These are phyloP conservation scores for fruit fly (Drosophila melanogaster) DNA, from an alignment of 1,140 invertebrate genomes.

Conservation along the genomic window DNA sequence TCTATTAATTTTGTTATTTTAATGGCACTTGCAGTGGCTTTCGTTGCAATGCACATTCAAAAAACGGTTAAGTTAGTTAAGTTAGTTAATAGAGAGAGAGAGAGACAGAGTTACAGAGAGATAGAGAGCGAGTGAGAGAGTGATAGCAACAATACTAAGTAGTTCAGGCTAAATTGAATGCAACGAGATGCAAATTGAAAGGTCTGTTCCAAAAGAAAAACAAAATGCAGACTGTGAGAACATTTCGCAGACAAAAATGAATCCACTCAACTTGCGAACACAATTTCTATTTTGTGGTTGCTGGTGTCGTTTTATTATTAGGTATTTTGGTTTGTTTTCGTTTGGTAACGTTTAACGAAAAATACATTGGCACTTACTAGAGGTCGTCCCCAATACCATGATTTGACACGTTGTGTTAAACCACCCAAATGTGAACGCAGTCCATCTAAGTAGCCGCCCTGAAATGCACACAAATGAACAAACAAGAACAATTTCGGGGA, in stretches of 20 bases:
- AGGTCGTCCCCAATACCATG: slow-evolving; percentile 97
- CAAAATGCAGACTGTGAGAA: slow-evolving; percentile 53
- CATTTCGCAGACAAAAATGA: slow-evolving; percentile 45
- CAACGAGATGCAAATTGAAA: slow-evolving; percentile 50
- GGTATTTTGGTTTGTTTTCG: slow-evolving; percentile 44
- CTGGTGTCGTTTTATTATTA: slow-evolving; percentile 54
- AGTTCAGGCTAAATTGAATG: slow-evolving; percentile 63
- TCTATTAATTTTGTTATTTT: slow-evolving; percentile 35
- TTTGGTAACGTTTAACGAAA: slow-evolving; percentile 67
- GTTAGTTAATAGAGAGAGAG: slow-evolving; percentile 39
- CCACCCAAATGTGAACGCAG: slow-evolving; percentile 95
- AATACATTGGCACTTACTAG: slow-evolving; percentile 91
- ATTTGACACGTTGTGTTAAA: slow-evolving; percentile 96
- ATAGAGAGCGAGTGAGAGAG: slow-evolving; percentile 60
- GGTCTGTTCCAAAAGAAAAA: slow-evolving; percentile 47
- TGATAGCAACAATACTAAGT: slow-evolving; percentile 71
- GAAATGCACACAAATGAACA: slow-evolving; percentile 85
- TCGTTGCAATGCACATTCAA: slow-evolving; percentile 75
- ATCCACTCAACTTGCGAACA: slow-evolving; percentile 68
- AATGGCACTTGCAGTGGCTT: slow-evolving; percentile 53
- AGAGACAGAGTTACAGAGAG: slow-evolving; percentile 56
- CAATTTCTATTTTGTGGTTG: slow-evolving; percentile 72
- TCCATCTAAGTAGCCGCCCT: slow-evolving; percentile 95
- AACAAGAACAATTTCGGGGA: slow-evolving; percentile 81
- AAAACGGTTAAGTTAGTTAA: slow-evolving; percentile 62